Evolutionary conservation across 2,113 vertebrate genomes (phyloP), one percentile per base, ranked within the genome.

Genomic region (Thunnus thynnus): DNA sequence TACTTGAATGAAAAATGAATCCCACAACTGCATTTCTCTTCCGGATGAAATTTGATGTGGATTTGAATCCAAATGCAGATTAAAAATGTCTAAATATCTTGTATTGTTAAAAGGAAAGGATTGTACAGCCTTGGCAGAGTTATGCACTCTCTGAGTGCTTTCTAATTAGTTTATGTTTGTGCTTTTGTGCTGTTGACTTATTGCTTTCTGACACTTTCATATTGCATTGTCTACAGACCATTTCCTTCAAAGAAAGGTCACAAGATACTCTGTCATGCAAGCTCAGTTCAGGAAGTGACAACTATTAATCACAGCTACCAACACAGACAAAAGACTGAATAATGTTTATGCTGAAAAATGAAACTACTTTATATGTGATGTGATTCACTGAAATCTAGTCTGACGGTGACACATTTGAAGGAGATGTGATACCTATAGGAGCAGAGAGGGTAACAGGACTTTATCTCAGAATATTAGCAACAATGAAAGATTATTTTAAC

Each of bases 201-300:
- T 81, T 84, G 83, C 78, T 76, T 79, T 78, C 50, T 82, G 86
- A 88, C 87, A 91, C 82, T 63, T 87, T 82, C 61, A 64, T 77
- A 80, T 84, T 82, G 80, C 47, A 63, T 80, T 76, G 86, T 85
- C 74, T 77, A 46, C 76, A 72, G 61, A 86, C 70, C 78, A 76
- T 82, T 87, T 83, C 78, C 81, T 84, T 54, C 76, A 60, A 80
- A 67, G 62, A 89, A 90, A 90, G 83, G 88, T 92, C 91, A 88
- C 5, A 0, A 84, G 66, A 88, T 56, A 54, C 60, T 87, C 77
- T 56, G 61, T 80, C 68, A 82, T 64, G 72, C 62, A 5, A 67
- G 44, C 76, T 17, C 72, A 77, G 80, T 82, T 86, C 51, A 58
- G 62, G 32, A 81, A 72, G 84, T 68, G 75, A 89, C 83, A 76